Base-by-base conservation (phyloP, 2,888 invertebrate genomes). In the Diaphora mendica region DNA sequence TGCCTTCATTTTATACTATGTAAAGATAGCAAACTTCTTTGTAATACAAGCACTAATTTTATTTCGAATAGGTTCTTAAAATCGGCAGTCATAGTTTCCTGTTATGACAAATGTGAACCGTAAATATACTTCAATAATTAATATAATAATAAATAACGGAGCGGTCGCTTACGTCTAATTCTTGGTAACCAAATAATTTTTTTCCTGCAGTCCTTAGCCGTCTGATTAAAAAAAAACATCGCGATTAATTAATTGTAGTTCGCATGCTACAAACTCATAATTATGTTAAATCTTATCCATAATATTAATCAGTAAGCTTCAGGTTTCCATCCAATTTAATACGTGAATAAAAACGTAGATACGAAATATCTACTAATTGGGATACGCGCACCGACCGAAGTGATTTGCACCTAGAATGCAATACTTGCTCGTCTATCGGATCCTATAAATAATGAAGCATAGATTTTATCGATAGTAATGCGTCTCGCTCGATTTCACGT, bases 401-500 rank as follows among this genome's bases (percentile, higher is more conserved):
- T 33, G 23, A 48, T 67, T 67, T n/a, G 23, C 48, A 35, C 44
- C 26, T 59, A 44, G 33, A 67, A 33, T n/a, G 67, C 72, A 67
- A 44, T 72, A 59, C 66, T 67, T 44, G 30, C 39, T 33, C 66
- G 33, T 64, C n/a, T 72, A 71, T 68, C 30, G 30, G 9, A 64
- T 13, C 30, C 62, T 26, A 39, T 66, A 55, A 26, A 66, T 75
- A 74, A 77, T 72, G 81, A 76, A 79, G 77, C 78, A 74, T 81
- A 78, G 77, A 77, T 79, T 86, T 85, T 86, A 87, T 86, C 84
- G 86, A 86, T 83, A 85, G 85, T 90, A 88, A 89, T 89, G 88
- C 88, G 85, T 88, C 84, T 85, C 87, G 86, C 84, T 88, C 87
- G 88, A 89, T 87, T 90, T 89, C 85, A 83, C 77, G 79, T 82